Evolutionary conservation across 2,888 invertebrate species (phyloP), one percentile per base, ranked within the genome.

Genomic region (Coleophora flavipennella): DNA sequence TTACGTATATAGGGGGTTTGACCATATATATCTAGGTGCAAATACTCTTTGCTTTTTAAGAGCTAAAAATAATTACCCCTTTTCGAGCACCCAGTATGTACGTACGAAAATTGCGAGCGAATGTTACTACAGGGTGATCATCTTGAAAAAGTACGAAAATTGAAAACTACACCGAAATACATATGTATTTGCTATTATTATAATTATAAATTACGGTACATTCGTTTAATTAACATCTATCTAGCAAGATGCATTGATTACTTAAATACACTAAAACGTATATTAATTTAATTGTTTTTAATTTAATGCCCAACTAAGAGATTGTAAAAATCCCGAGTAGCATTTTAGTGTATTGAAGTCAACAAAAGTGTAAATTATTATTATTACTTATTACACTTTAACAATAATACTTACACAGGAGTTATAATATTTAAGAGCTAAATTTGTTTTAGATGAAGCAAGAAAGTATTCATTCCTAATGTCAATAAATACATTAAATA

Each of bases 361-460:
- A 35, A 35, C 27, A 28, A 35, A 10, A 27, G 9, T 9, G 27
- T 12, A 28, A 9, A 48, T 49, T 46, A 49, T n/a, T 44, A 50
- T 43, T 20, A 20, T 20, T 20, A 4, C 3, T 20, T 20, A 20
- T 20, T 20, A 43, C 41, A 38, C 33, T n/a, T 27, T 38, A 38
- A 26, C 25, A 31, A n/a, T 38, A 26, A 34, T 31, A 39, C 35
- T 35, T 39, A 39, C 35, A 39, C 31, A 31, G 31, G 26, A 31
- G 9, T 45, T 20, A 20, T 20, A 20, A 47, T 34, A 55, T 58
- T 58, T 60, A n/a, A 33, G 3, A 20, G 3, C 50, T 58, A 57
- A 38, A 20, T 6, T 9, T 2, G 13, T 35, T 35, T 28, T 13
- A 1, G 9, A 13, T 6, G 35, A 13, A 35, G 35, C 28, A 28